A percentile compares a stretch with the other conserved stretches of the same genome.
Conservation (phyloP, 2,797 vertebrate species). For the Echeneis naucrates region DNA sequence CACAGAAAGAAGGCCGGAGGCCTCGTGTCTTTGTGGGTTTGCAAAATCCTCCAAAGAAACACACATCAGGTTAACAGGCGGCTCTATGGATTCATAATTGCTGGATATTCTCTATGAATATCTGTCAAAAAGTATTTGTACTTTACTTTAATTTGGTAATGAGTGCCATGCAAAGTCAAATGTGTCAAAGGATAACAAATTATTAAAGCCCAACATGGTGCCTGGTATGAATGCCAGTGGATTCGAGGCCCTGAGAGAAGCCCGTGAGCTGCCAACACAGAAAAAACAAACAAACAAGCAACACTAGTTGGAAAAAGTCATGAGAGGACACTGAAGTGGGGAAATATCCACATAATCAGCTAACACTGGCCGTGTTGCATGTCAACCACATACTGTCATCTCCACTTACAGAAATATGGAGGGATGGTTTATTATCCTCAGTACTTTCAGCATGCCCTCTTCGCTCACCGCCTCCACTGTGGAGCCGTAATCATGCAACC, state of each 20-base stretch:
- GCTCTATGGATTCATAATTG: too few relatives aligned
- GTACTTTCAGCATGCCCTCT: constrained; percentile 45
- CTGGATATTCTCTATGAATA: too few relatives aligned
- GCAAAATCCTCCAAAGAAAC: too few relatives aligned
- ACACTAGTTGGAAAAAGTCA: constrained; percentile 3
- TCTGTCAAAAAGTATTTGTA: background rate
- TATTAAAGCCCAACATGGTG: constrained; percentile 56
- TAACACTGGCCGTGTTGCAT: constrained; percentile 9
- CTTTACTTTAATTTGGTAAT: background rate
- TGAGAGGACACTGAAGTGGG: constrained; percentile 20
- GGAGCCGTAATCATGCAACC: constrained; percentile 51
- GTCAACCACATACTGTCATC: background rate
- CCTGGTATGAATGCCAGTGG: constrained; percentile 21
- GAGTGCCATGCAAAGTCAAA: constrained; percentile 1
- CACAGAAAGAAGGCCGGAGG: too few relatives aligned
- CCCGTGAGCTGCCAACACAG: background rate
- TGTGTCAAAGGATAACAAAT: constrained; percentile 31
- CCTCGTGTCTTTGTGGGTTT: too few relatives aligned
- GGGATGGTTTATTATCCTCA: constrained; percentile 55
- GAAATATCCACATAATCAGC: constrained; percentile 7
- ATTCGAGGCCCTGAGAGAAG: constrained; percentile 12
- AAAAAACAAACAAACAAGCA: background rate
- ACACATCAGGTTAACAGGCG: too few relatives aligned
- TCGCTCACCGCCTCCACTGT: constrained; percentile 39
- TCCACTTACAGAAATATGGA: constrained; percentile 13